These are phyloP conservation scores for Tinea semifulvella DNA, from an alignment of 2,888 invertebrate genomes.

Conservation along the genomic window DNA sequence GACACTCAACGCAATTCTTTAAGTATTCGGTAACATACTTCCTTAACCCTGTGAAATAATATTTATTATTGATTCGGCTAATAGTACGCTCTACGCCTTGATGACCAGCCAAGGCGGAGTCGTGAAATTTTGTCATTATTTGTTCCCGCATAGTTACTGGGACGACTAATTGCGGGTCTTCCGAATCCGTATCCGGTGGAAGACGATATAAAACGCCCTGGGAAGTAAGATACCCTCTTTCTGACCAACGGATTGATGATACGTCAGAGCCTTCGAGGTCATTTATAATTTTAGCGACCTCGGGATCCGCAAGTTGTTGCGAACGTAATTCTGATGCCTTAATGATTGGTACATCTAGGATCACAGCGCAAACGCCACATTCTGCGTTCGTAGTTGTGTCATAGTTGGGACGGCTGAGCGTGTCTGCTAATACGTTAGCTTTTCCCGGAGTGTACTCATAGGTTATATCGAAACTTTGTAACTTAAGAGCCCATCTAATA, in stretches of 20 bases:
- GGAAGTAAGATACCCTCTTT: slow-evolving; percentile 12
- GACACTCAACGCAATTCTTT: slow-evolving; percentile 23
- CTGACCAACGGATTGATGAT: slow-evolving; percentile 11
- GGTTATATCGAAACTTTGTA: slow-evolving; percentile 32
- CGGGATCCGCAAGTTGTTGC: slow-evolving; percentile 21
- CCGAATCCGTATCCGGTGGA: slow-evolving; percentile 12
- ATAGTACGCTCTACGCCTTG: slow-evolving; percentile 19
- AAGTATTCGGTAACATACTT: slow-evolving; percentile 20
- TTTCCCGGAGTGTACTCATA: slow-evolving; percentile 32
- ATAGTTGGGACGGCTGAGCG: slow-evolving; percentile 24
- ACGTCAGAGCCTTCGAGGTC: slow-evolving; percentile 19
- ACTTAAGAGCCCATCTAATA: slow-evolving; percentile 37
- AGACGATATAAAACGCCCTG: slow-evolving; percentile 14
- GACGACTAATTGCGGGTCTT: slow-evolving; percentile 13
- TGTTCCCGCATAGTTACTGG: slow-evolving; percentile 14
- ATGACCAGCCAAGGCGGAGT: slow-evolving; percentile 21
- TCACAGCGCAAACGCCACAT: slow-evolving; percentile 20
- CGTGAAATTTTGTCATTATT: slow-evolving; percentile 19
- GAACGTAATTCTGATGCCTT: slow-evolving; percentile 17
- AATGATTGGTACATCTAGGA: slow-evolving; percentile 18
- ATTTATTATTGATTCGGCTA: slow-evolving; percentile 16
- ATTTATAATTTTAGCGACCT: slow-evolving; percentile 20
- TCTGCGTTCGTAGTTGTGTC: neutral
- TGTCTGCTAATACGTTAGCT: slow-evolving; percentile 34
- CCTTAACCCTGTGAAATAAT: slow-evolving; percentile 23